These are phyloP conservation scores for Cephalopachus bancanus DNA, from an alignment of 2,797 vertebrate species.

Conservation along the genomic window DNA sequence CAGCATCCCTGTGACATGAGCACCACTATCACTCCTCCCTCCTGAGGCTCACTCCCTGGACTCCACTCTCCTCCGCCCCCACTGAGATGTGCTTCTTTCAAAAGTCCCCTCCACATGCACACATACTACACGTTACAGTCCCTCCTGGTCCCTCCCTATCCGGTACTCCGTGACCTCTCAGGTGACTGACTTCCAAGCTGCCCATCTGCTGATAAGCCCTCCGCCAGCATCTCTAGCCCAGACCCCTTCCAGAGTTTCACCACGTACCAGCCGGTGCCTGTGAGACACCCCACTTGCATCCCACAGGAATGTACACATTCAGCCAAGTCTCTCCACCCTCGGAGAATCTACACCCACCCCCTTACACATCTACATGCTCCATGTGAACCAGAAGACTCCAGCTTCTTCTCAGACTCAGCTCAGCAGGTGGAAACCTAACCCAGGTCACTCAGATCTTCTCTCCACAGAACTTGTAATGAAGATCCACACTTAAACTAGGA, in stretches of 20 bases:
- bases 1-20: neutral
- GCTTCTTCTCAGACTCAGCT: neutral
- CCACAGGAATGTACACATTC: neutral
- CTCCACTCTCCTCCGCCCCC: neutral
- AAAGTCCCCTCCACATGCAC: neutral
- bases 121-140: neutral
- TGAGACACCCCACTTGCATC: too few relatives aligned
- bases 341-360: neutral
- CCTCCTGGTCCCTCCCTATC: neutral
- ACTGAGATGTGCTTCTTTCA: neutral
- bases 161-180: neutral
- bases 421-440: neutral
- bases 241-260: neutral
- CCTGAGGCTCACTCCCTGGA: neutral
- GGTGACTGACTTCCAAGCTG: neutral
- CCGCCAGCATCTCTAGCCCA: neutral
- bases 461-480: neutral
- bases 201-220: neutral
- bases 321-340: too few relatives aligned
- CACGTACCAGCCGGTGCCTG: neutral
- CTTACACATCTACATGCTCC: neutral
- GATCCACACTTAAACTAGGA: neutral
- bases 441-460: neutral
- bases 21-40: neutral
- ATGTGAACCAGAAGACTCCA: neutral